These are phyloP conservation scores for Drosophila lacertosa DNA, from an alignment of 1,140 invertebrate species.

Conservation along the genomic window DNA sequence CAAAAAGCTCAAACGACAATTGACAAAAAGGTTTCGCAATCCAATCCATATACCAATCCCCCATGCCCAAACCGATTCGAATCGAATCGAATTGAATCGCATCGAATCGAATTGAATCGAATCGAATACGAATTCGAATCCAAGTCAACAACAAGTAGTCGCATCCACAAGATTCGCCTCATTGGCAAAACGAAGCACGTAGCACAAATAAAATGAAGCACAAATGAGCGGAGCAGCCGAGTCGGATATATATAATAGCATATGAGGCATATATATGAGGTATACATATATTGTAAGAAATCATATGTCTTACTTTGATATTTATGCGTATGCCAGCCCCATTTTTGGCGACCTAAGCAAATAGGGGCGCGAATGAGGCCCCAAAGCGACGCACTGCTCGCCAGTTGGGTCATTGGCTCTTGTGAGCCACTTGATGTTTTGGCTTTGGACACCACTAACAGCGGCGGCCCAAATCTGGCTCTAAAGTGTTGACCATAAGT, in stretches of 20 bases:
- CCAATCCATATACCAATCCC: slow-evolving; percentile 21
- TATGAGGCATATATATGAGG: slow-evolving; percentile 14
- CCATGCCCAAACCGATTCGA: slow-evolving; percentile 14
- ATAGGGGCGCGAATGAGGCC: slow-evolving; percentile 63
- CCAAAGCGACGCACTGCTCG: slow-evolving; percentile 47
- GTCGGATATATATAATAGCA: slow-evolving; percentile 30
- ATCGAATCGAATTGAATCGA: slow-evolving; percentile 27
- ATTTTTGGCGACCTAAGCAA: slow-evolving; percentile 82
- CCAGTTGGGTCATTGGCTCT: slow-evolving; percentile 74
- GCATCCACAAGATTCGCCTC: slow-evolving; percentile 32
- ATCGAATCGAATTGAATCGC: slow-evolving; percentile 29
- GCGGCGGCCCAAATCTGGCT: slow-evolving; percentile 75
- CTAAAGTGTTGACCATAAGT: slow-evolving; percentile 83
- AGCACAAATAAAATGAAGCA: slow-evolving; percentile 75
- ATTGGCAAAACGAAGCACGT: slow-evolving; percentile 66
- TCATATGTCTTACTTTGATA: slow-evolving; percentile 80
- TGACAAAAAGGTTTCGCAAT: slow-evolving; percentile 69
- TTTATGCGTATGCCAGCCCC: slow-evolving; percentile 78
- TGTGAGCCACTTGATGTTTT: slow-evolving; percentile 49
- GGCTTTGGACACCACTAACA: slow-evolving; percentile 27
- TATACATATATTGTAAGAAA: slow-evolving; percentile 75
- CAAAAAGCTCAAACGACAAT: slow-evolving; percentile 62
- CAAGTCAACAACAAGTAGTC: slow-evolving; percentile 19
- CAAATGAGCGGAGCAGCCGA: slow-evolving; percentile 54
- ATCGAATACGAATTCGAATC: slow-evolving; percentile 35